These are phyloP conservation scores for Cephus sareptanus DNA, from an alignment of 2,888 invertebrate species.

Conservation along the genomic window DNA sequence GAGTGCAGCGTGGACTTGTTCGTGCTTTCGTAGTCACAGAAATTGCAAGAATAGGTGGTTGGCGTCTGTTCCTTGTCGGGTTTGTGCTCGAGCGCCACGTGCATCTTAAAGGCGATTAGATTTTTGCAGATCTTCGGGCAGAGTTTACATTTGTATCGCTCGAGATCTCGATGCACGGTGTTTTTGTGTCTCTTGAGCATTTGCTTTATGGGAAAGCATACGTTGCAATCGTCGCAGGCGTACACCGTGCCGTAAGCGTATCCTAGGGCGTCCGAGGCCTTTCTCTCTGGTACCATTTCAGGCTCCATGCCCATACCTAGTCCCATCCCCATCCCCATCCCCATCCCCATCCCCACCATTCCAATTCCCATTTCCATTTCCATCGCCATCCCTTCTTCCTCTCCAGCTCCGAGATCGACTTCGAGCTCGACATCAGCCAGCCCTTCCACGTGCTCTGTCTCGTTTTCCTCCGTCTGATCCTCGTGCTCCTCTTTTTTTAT, in stretches of 20 bases:
- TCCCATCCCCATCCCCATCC: too few species aligned
- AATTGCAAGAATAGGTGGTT: slow-evolving; percentile 33
- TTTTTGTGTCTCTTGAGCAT: slow-evolving; percentile 38
- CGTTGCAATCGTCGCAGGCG: slow-evolving; percentile 44
- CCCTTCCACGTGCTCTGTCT: slow-evolving; percentile 14
- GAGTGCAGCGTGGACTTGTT: slow-evolving; percentile 32
- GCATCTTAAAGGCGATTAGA: slow-evolving; percentile 38
- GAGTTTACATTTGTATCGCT: slow-evolving; percentile 44
- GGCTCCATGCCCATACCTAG: too few species aligned
- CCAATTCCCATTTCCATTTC: slow-evolving; percentile 1
- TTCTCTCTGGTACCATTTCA: too few species aligned
- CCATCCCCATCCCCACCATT: slow-evolving; percentile 26
- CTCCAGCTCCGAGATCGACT: slow-evolving; percentile 14
- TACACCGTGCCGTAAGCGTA: slow-evolving; percentile 23
- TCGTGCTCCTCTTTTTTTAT: neutral
- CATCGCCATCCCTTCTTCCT: slow-evolving; percentile 34
- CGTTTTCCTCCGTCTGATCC: neutral
- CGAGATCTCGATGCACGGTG: slow-evolving; percentile 28
- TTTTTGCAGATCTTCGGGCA: slow-evolving; percentile 46
- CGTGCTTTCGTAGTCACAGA: slow-evolving; percentile 38
- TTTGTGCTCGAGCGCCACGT: slow-evolving; percentile 41
- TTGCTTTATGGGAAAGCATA: slow-evolving; percentile 41
- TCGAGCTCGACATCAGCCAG: neutral
- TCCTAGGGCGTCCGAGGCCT: too few species aligned
- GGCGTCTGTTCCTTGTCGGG: slow-evolving; percentile 11